These are phyloP conservation scores for Monarcha castaneiventris DNA, from an alignment of 2,113 vertebrate species.

Conservation along the genomic window DNA sequence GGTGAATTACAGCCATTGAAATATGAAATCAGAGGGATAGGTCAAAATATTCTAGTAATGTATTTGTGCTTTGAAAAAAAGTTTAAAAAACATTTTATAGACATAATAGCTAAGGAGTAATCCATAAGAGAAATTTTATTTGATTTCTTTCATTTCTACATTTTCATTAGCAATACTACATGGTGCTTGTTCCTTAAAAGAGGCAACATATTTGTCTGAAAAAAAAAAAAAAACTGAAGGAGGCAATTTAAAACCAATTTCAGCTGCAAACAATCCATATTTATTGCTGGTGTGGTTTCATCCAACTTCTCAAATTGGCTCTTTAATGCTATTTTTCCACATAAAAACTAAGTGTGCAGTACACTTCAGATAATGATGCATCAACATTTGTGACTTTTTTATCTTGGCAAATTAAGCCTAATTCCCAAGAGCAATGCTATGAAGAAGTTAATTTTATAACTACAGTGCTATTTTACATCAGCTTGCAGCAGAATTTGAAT, in stretches of 20 bases:
- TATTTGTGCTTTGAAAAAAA: not conserved
- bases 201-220: not conserved
- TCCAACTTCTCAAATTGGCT: not conserved
- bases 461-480: constrained; percentile 1
- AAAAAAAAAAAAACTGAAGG: not conserved
- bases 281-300: constrained; percentile 4
- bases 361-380: constrained; percentile 6
- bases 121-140: not conserved
- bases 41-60: not conserved
- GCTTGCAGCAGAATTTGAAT: not conserved
- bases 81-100: not conserved
- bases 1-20: not conserved
- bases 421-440: not conserved
- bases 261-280: not conserved
- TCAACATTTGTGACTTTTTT: not conserved
- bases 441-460: not conserved
- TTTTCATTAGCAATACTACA: not conserved
- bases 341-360: not conserved
- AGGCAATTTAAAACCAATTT: constrained; percentile 8
- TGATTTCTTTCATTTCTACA: not conserved
- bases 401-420: constrained; percentile 25
- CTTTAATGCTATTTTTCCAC: not conserved
- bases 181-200: not conserved
- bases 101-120: not conserved
- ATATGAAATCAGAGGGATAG: not conserved